Evolutionary conservation across 2,888 invertebrate genomes (phyloP).

Genomic region (Cerceris rybyensis): DNA sequence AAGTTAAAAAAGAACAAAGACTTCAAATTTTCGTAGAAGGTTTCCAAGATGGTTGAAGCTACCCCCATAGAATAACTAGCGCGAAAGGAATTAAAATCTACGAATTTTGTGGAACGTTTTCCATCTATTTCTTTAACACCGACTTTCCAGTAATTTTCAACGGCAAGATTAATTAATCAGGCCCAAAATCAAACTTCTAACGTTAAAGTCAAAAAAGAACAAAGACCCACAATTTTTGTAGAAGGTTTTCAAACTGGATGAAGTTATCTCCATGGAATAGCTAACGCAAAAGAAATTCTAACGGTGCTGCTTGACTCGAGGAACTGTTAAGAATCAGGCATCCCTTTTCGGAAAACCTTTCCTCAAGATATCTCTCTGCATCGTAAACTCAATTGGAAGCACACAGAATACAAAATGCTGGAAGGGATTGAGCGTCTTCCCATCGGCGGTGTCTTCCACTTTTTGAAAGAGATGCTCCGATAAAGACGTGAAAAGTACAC

Average conservation of each 20-base stretch:
- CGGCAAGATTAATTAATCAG: no score
- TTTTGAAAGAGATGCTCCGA: slow-evolving; percentile 53
- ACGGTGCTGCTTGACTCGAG: slow-evolving; percentile 28
- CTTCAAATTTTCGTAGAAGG: no score
- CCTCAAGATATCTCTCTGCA: slow-evolving; percentile 25
- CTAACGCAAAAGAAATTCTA: slow-evolving; percentile 37
- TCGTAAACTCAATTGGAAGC: slow-evolving; percentile 45
- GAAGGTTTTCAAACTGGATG: slow-evolving; percentile 19
- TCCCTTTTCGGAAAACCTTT: slow-evolving; percentile 38
- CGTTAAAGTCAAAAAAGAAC: no score
- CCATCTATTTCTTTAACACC: no score
- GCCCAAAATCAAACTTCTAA: no score
- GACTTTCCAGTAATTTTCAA: no score
- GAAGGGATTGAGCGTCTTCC: slow-evolving; percentile 28
- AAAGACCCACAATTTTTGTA: neutral
- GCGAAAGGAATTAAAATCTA: no score
- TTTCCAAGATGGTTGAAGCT: no score
- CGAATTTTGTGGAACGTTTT: no score
- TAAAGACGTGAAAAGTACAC: slow-evolving; percentile 51
- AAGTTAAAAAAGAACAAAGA: no score
- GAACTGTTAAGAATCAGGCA: slow-evolving; percentile 45
- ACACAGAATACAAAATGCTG: slow-evolving; percentile 55
- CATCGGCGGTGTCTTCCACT: slow-evolving; percentile 3
- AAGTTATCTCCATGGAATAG: slow-evolving; percentile 15
- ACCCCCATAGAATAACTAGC: no score